A percentile compares a stretch with the other conserved stretches of the same genome.
Conservation (phyloP, 2,113 vertebrate genomes). For the Muntiacus reevesi region DNA sequence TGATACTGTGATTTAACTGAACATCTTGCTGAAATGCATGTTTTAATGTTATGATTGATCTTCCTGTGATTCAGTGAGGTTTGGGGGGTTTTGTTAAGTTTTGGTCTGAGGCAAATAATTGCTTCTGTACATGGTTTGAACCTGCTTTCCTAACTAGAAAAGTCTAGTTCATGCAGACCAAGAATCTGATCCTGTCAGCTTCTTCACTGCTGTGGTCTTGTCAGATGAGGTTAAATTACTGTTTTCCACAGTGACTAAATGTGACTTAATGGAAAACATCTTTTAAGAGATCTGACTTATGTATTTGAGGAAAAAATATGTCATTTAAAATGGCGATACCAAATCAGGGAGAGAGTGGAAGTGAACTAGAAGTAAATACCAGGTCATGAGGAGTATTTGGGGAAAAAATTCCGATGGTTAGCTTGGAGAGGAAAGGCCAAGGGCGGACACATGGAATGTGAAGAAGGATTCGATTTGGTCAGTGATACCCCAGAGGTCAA, state of each 20-base stretch:
- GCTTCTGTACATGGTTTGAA: not conserved
- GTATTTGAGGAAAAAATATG: not conserved
- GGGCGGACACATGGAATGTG: not conserved
- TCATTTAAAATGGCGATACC: constrained; percentile 16
- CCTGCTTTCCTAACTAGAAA: constrained; percentile 12
- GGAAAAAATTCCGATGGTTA: not conserved
- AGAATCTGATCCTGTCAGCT: not conserved
- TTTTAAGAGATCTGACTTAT: constrained; percentile 35
- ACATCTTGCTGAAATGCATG: not conserved
- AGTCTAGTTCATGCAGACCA: not conserved
- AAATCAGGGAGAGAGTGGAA: not conserved
- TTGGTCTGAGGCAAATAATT: constrained; percentile 29
- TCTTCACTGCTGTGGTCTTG: constrained; percentile 7
- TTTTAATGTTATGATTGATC: not conserved
- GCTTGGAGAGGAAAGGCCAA: not conserved
- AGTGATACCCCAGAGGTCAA: not conserved
- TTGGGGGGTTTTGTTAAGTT: not conserved
- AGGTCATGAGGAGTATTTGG: not conserved
- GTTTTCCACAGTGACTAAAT: constrained; percentile 60
- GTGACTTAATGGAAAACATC: constrained; percentile 50
- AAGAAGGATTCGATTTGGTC: not conserved
- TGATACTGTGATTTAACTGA: not conserved
- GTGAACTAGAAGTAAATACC: not conserved
- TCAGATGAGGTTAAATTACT: constrained; percentile 53
- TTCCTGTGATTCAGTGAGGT: not conserved